A percentile compares a stretch with the other conserved stretches of the same genome.
These are phyloP conservation scores for Cataglyphis rosenhaueri DNA, from an alignment of 2,888 invertebrate genomes.

Conservation along the genomic window DNA sequence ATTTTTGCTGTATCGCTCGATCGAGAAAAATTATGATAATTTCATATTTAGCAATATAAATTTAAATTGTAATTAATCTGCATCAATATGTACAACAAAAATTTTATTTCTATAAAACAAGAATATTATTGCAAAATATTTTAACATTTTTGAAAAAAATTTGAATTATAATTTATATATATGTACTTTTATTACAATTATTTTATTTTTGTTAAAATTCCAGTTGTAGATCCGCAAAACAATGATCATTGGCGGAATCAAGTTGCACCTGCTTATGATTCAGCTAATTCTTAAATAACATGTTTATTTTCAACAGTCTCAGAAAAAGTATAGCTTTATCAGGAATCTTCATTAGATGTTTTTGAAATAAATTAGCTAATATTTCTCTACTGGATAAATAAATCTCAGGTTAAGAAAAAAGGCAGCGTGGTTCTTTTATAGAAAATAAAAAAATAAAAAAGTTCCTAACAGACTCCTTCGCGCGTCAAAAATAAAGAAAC, in stretches of 20 bases:
- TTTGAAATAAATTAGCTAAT: not conserved
- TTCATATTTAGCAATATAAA: not conserved
- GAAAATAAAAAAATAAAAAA: constrained; percentile 6
- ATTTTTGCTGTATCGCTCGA: not conserved
- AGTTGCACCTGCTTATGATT: constrained; percentile 1
- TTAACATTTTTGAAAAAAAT: not conserved
- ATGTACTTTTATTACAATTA: not conserved
- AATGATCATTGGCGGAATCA: not conserved
- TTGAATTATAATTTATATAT: not conserved
- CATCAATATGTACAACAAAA: not conserved
- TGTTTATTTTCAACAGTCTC: not conserved
- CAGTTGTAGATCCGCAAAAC: constrained; percentile 2
- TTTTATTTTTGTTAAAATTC: not conserved
- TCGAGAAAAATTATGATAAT: not conserved
- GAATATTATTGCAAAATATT: constrained; percentile 8
- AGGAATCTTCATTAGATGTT: not conserved
- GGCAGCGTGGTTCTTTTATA: not conserved
- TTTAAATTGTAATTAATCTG: not conserved
- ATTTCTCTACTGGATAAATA: not conserved
- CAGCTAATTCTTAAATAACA: constrained; percentile 20
- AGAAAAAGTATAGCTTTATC: not conserved
- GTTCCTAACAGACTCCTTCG: constrained; percentile 37
- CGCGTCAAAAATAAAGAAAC: constrained; percentile 56
- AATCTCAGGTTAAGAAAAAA: not conserved
- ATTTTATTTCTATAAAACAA: not conserved